Evolutionary conservation across 1,140 invertebrate genomes (phyloP), one percentile per base, ranked within the genome.

Genomic region (Lordiphosa mommai): DNA sequence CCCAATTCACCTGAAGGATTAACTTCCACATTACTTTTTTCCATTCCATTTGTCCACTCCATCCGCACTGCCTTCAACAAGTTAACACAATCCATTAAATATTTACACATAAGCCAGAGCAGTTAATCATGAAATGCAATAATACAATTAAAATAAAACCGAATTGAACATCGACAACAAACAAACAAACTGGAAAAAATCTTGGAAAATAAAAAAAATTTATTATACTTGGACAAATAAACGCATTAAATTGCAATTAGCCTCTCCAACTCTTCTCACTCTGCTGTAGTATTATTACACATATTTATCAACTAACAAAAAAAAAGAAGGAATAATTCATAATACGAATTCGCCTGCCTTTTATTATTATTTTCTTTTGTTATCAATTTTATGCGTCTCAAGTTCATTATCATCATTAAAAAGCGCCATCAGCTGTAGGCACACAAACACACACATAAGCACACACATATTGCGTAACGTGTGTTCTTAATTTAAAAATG

Each of bases 361-460:
- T 70, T 52, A 50, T 57, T 50, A 48, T 64, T 34, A 76, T 72
- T 77, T 59, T 44, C 60, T 65, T 84, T 77, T 65, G 57, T 85
- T 72, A 72, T 84, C 77, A 72, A 72, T 84, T 72, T 69, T 61
- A 44, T 55, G 37, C 50, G 63, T 51, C 44, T 85, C 79, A 84
- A 84, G 77, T 84, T 82, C 77, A 82, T 82, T 84, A 85, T 84
- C 79, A 84, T 84, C 72, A 61, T 84, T 80, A 72, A 77, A 57
- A 64, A 61, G 46, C 56, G 32, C 34, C 64, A 68, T 60, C 69
- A 59, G 53, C 44, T 63, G 57, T 44, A 8, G 30, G 38, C 32
- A 55, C 34, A 29, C 29, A 36, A 36, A 36, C 43, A 36, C 48
- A 37, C 53, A 40, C 17, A 47, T 33, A 51, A 47, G 41, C 47